phyloP scores from a whole-genome alignment of 2,797 vertebrate genomes.

The Columba guinea region DNA sequence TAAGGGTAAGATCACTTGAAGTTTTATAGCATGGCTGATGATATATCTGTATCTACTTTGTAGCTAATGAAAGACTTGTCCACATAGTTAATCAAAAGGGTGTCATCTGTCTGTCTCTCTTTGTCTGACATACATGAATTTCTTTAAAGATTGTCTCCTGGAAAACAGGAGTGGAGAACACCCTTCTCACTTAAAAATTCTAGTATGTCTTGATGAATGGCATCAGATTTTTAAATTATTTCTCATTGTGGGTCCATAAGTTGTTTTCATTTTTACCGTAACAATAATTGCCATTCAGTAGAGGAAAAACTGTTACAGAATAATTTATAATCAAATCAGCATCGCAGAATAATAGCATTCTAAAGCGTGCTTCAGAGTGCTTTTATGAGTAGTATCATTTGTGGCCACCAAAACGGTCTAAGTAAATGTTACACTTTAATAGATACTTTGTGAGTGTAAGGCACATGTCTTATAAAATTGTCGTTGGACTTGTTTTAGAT shows the following conservation, averaged over 20 bases:
- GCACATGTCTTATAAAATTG: background rate
- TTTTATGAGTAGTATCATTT: background rate
- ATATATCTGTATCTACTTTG: background rate
- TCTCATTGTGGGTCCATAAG: background rate
- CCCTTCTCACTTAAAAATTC: background rate
- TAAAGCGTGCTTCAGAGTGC: background rate
- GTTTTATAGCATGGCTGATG: background rate
- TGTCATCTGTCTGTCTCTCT: background rate
- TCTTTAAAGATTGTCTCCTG: background rate
- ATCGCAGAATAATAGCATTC: background rate
- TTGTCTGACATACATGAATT: background rate
- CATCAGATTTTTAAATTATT: background rate
- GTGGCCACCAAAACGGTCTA: background rate
- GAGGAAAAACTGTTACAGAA: background rate
- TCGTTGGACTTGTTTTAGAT: slow-evolving; percentile 80
- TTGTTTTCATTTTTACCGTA: background rate
- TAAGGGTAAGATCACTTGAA: slow-evolving; percentile 81
- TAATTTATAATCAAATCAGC: background rate
- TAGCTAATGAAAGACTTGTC: background rate
- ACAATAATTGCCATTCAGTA: background rate
- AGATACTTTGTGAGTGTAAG: background rate
- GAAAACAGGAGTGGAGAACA: background rate
- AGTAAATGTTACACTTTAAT: background rate
- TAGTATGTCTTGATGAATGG: background rate
- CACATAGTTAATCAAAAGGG: background rate